Percentiles rank a stretch among this genome's conserved stretches.
phyloP scores from a whole-genome alignment of 1,140 invertebrate species.

The Eriocheir sinensis region DNA sequence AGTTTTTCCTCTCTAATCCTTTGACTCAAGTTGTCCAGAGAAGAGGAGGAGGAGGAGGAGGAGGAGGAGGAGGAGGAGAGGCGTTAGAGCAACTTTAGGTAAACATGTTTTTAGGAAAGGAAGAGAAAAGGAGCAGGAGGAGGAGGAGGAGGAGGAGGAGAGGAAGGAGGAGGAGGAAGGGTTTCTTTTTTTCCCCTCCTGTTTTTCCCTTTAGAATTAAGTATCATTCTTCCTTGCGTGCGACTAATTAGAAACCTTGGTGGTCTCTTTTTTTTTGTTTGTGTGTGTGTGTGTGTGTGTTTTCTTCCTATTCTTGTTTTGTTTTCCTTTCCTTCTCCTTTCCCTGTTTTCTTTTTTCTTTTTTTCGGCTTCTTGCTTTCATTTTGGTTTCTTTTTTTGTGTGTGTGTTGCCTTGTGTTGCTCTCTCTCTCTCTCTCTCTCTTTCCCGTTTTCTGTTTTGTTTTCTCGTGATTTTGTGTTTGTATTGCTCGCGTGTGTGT shows the following conservation, averaged over 20 bases:
- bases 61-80: too few species aligned
- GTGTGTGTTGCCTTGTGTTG: not conserved
- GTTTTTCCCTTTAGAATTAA: not conserved
- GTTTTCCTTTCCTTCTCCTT: not conserved
- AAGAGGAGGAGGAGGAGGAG: too few species aligned
- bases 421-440: conserved; percentile 41
- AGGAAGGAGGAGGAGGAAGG: too few species aligned
- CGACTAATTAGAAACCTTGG: not conserved
- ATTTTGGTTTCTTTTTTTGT: not conserved
- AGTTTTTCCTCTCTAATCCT: not conserved
- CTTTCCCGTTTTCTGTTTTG: not conserved
- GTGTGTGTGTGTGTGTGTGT: too few species aligned
- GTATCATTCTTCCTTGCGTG: not conserved
- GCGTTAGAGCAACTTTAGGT: too few species aligned
- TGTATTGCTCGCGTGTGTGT: too few species aligned
- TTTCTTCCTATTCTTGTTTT: not conserved
- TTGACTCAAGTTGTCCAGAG: too few species aligned
- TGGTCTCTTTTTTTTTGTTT: too few species aligned
- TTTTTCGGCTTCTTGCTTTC: not conserved
- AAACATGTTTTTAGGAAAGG: not conserved
- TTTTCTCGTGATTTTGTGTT: too few species aligned
- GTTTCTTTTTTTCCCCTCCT: not conserved
- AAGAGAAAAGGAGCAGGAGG: conserved; percentile 1
- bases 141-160: not conserved
- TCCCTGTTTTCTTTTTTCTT: not conserved